Evolutionary conservation across 2,113 vertebrate species (phyloP).

Genomic region (Crotophaga sulcirostris): DNA sequence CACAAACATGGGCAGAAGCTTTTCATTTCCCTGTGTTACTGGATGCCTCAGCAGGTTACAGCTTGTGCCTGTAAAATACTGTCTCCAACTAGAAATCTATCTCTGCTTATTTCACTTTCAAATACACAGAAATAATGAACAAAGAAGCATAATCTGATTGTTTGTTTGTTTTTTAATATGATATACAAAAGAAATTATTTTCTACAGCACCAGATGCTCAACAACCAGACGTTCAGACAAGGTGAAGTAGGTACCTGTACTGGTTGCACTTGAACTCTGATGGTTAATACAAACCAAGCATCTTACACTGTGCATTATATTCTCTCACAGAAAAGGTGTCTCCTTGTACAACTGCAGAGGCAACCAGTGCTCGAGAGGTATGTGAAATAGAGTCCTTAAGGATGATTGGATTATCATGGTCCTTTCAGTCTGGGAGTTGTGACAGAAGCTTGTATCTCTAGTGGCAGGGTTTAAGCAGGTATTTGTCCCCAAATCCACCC

Average conservation of each 20-base stretch:
- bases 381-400: neutral
- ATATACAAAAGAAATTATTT: neutral
- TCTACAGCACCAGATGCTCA: neutral
- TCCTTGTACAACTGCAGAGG: neutral
- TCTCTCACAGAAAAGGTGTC: neutral
- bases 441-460: neutral
- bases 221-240: neutral
- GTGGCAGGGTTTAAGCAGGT: neutral
- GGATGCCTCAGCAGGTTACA: neutral
- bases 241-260: neutral
- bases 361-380: neutral
- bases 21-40: neutral
- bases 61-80: neutral
- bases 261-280: neutral
- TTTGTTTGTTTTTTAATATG: neutral
- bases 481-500: neutral
- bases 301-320: neutral
- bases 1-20: neutral
- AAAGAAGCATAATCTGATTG: neutral
- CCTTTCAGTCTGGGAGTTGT: neutral
- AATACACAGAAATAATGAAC: neutral
- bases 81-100: neutral
- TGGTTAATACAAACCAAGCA: neutral
- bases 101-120: neutral
- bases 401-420: neutral